phyloP scores from a whole-genome alignment of 2,797 vertebrate genomes.

The Remorina albescens region DNA sequence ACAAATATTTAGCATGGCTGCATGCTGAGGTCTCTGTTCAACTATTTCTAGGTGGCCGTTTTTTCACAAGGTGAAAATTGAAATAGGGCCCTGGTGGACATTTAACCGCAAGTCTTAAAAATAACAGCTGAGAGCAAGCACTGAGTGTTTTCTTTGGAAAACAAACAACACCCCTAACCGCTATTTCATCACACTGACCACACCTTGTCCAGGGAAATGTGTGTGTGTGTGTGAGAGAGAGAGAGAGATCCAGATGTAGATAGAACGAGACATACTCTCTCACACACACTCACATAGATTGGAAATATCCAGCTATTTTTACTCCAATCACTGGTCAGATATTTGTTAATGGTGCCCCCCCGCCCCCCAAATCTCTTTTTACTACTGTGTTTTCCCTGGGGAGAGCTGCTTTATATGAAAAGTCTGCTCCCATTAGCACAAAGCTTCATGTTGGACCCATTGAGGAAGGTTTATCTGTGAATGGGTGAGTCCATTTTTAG shows the following conservation, averaged over 20 bases:
- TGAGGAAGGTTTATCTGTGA: neutral
- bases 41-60: slow-evolving; percentile 73
- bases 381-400: slow-evolving; percentile 16
- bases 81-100: slow-evolving; percentile 66
- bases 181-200: slow-evolving; percentile 69
- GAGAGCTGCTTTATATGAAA: neutral
- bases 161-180: slow-evolving; percentile 74
- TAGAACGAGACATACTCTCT: slow-evolving; percentile 29
- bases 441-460: neutral
- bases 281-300: slow-evolving; percentile 14
- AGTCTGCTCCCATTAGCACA: neutral
- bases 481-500: too few relatives aligned
- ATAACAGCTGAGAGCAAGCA: slow-evolving; percentile 76
- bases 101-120: slow-evolving; percentile 76
- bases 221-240: slow-evolving; percentile 22
- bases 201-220: slow-evolving; percentile 58
- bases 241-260: slow-evolving; percentile 10
- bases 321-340: slow-evolving; percentile 40
- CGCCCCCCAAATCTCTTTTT: too few relatives aligned
- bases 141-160: slow-evolving; percentile 80
- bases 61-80: slow-evolving; percentile 73
- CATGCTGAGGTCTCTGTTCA: slow-evolving; percentile 52
- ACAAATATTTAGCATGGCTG: slow-evolving; percentile 78
- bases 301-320: slow-evolving; percentile 28
- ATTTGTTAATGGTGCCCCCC: slow-evolving; percentile 19